These are phyloP conservation scores for Mesembrinibis cayennensis DNA, from an alignment of 2,113 vertebrate species.

Conservation along the genomic window DNA sequence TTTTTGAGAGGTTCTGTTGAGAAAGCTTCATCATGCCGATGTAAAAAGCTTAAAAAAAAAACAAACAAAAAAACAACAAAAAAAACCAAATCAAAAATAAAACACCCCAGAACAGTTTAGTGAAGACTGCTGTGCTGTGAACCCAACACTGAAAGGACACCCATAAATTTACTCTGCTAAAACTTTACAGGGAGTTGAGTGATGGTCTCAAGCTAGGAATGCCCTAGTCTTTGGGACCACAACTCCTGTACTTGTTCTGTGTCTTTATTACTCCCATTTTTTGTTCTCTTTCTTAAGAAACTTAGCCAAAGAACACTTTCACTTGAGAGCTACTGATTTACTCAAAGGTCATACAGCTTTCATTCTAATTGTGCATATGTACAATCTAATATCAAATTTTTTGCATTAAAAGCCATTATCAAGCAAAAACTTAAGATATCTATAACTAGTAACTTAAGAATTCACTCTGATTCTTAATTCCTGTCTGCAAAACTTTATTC, in stretches of 20 bases:
- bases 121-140: neutral
- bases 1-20: conserved; percentile 98
- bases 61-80: too few species aligned
- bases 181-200: neutral
- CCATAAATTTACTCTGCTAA: neutral
- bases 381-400: neutral
- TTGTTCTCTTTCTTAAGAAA: neutral
- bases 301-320: neutral
- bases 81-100: neutral
- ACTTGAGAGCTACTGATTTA: neutral
- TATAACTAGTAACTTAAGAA: neutral
- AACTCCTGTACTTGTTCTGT: neutral
- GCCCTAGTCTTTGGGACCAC: neutral
- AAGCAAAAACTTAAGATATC: neutral
- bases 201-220: neutral
- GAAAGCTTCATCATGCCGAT: conserved; percentile 98
- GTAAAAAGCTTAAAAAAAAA: conserved; percentile 84
- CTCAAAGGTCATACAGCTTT: neutral
- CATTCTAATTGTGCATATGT: neutral
- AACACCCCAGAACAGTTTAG: neutral
- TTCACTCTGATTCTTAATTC: neutral
- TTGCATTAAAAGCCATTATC: neutral
- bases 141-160: neutral
- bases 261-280: neutral
- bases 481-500: neutral